These are phyloP conservation scores for Misgurnus anguillicaudatus DNA, from an alignment of 2,113 vertebrate species.

Conservation along the genomic window DNA sequence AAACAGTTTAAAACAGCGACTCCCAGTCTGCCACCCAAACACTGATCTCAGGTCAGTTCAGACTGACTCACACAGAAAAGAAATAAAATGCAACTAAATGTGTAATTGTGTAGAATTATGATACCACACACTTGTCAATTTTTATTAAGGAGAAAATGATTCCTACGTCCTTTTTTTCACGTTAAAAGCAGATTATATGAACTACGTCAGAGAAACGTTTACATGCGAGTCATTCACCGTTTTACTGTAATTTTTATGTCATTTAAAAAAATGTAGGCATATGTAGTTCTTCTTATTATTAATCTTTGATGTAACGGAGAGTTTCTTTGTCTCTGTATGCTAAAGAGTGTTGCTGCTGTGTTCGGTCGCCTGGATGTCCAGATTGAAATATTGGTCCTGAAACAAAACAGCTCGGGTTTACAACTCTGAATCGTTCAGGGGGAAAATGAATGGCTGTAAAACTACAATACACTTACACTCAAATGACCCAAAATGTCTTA, in stretches of 20 bases:
- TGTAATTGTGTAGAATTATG: not conserved
- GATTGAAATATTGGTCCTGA: not conserved
- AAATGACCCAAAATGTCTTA: not conserved
- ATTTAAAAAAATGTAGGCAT: not conserved
- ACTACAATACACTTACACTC: not conserved
- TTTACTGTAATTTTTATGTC: not conserved
- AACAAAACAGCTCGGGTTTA: not conserved
- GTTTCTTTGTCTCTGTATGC: no score
- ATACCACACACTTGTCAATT: not conserved
- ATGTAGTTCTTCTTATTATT: not conserved
- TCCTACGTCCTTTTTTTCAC: not conserved
- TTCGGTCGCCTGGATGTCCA: not conserved
- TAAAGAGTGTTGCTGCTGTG: no score
- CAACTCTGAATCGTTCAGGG: conserved; percentile 5
- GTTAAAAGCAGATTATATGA: not conserved
- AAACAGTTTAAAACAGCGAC: not conserved
- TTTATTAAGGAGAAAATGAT: no score
- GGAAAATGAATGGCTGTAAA: not conserved
- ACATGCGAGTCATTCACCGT: not conserved
- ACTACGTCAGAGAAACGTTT: not conserved
- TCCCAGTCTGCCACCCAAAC: not conserved
- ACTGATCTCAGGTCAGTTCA: no score
- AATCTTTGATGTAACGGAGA: not conserved
- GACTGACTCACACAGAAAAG: not conserved
- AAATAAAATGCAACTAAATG: not conserved